Evolutionary conservation across 1,140 invertebrate species (phyloP).

Genomic region (Microplitis mediator): DNA sequence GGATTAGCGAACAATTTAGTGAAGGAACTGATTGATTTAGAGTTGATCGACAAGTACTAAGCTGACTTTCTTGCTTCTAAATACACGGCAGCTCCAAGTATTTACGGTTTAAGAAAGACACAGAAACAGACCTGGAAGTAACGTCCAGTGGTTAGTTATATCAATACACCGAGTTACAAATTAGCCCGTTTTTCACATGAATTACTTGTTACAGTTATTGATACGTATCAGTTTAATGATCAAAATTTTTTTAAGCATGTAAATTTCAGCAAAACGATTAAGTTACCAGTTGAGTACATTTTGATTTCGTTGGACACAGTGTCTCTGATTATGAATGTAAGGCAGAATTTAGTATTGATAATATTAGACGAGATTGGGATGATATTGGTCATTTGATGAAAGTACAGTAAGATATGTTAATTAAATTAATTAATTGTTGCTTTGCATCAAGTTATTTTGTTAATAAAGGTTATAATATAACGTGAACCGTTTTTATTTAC

Average conservation of each 20-base stretch:
- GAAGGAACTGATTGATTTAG: not conserved
- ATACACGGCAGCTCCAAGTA: not conserved
- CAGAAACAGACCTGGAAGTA: not conserved
- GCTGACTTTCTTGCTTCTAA: not conserved
- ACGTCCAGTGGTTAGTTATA: not conserved
- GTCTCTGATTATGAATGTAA: constrained; percentile 1
- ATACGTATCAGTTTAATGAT: not conserved
- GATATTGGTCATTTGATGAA: too few relatives aligned
- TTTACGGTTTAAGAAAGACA: constrained; percentile 4
- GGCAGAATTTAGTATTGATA: not conserved
- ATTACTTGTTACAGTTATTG: not conserved
- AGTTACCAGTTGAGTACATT: not conserved
- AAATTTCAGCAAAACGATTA: constrained; percentile 12
- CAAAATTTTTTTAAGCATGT: constrained; percentile 19
- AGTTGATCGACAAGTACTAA: not conserved
- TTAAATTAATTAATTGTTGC: too few relatives aligned
- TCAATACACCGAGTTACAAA: constrained; percentile 4
- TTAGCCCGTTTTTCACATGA: not conserved
- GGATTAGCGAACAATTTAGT: not conserved
- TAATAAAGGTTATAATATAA: too few relatives aligned
- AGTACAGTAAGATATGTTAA: too few relatives aligned
- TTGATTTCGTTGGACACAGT: constrained; percentile 4
- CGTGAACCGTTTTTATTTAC: too few relatives aligned
- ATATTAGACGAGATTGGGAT: not conserved
- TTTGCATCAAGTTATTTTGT: too few relatives aligned